phyloP scores from a whole-genome alignment of 2,888 invertebrate genomes.

The Melanotus villosus region DNA sequence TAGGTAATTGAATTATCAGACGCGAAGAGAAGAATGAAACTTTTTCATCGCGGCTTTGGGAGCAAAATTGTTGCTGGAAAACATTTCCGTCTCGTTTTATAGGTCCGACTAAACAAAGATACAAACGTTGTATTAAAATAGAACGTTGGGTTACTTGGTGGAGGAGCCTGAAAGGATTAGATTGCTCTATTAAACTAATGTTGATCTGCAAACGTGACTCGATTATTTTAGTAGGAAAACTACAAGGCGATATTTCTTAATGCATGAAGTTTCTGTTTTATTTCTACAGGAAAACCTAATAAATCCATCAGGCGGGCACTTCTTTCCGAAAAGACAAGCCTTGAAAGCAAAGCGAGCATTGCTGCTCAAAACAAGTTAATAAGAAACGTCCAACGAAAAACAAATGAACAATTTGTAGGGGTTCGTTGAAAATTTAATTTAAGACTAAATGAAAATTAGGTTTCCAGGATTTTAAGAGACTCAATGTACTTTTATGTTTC shows the following conservation, averaged over 20 bases:
- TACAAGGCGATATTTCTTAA: slow-evolving; percentile 8
- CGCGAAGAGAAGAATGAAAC: slow-evolving; percentile 27
- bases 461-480: too few relatives aligned
- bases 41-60: slow-evolving; percentile 30
- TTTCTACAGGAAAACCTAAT: not conserved
- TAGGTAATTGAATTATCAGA: slow-evolving; percentile 43
- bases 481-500: too few relatives aligned
- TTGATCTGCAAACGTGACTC: slow-evolving; percentile 28
- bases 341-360: not conserved
- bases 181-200: slow-evolving; percentile 27
- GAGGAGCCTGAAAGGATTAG: slow-evolving; percentile 16
- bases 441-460: too few relatives aligned
- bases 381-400: too few relatives aligned
- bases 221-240: slow-evolving; percentile 9
- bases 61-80: slow-evolving; percentile 11
- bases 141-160: not conserved
- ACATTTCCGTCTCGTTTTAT: not conserved
- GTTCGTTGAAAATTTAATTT: too few relatives aligned
- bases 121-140: not conserved
- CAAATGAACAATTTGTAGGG: too few relatives aligned
- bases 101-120: not conserved
- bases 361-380: too few relatives aligned
- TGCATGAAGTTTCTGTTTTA: not conserved
- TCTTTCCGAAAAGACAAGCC: not conserved
- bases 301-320: not conserved